Conservation (phyloP, 2,113 vertebrate species). For the Rutilus rutilus region DNA sequence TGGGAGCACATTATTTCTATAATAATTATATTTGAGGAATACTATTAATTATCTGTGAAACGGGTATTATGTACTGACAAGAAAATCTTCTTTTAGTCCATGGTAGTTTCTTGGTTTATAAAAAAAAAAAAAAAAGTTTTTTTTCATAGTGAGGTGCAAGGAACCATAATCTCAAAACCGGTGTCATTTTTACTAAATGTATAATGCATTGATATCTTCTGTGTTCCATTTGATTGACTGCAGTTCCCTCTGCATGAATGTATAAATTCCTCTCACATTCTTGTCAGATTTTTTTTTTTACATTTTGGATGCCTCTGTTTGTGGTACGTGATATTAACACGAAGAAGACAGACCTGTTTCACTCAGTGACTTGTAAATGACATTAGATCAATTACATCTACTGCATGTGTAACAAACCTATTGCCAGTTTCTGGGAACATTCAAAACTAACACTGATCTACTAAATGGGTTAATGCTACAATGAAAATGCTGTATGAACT, state of each 20-base stretch:
- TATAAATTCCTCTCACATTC: not conserved
- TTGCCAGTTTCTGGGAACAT: not conserved
- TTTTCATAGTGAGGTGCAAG: not conserved
- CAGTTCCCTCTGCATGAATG: not conserved
- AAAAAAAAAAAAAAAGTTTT: too few relatives aligned
- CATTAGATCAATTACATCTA: not conserved
- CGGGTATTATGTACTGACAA: not conserved
- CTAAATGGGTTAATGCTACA: not conserved
- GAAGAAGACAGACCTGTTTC: not conserved
- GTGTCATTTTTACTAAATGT: not conserved
- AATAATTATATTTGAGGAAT: not conserved
- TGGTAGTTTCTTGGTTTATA: not conserved
- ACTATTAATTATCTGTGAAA: not conserved
- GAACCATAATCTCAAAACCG: not conserved
- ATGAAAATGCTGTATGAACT: not conserved
- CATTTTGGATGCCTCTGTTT: not conserved
- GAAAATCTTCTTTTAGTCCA: not conserved
- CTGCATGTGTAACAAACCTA: not conserved
- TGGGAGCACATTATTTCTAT: not conserved
- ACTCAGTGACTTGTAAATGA: not conserved
- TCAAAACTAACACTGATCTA: not conserved
- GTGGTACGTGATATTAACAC: not conserved
- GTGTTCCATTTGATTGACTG: not conserved
- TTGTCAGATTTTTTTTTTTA: not conserved
- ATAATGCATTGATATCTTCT: not conserved